phyloP scores from a whole-genome alignment of 64 coral and sea anemone species.

The Montipora capricornis region DNA sequence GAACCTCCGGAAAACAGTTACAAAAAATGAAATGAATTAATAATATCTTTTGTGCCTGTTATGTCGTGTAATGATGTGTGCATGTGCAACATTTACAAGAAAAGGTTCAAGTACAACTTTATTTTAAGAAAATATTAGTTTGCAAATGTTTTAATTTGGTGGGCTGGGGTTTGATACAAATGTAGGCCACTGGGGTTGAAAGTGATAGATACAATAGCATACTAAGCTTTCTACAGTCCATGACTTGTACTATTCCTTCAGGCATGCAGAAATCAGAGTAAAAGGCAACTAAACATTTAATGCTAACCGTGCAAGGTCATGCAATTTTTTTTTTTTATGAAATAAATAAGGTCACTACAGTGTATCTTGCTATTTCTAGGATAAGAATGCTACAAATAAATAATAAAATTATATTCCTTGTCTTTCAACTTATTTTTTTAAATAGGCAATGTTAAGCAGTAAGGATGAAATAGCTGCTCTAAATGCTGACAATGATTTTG shows the following conservation, averaged over 20 bases:
- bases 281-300: not conserved
- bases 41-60: not conserved
- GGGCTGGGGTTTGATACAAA: not conserved
- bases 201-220: not conserved
- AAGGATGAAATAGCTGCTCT: not conserved
- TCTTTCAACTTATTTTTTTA: not conserved
- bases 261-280: constrained; percentile 4
- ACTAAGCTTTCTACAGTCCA: constrained; percentile 17
- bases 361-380: not conserved
- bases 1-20: not conserved
- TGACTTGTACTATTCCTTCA: not conserved
- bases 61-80: not conserved
- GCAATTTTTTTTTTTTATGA: not conserved
- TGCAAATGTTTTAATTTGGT: not conserved
- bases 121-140: not conserved
- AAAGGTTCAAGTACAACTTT: not conserved
- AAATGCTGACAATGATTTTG: constrained; percentile 15
- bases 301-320: not conserved
- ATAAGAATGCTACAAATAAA: not conserved
- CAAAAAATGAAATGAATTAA: not conserved
- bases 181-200: not conserved
- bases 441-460: constrained; percentile 16
- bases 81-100: not conserved
- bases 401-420: constrained; percentile 31
- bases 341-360: constrained; percentile 12